Evolutionary conservation across 2,113 vertebrate species (phyloP), one percentile per base, ranked within the genome.

Genomic region (Riparia riparia): DNA sequence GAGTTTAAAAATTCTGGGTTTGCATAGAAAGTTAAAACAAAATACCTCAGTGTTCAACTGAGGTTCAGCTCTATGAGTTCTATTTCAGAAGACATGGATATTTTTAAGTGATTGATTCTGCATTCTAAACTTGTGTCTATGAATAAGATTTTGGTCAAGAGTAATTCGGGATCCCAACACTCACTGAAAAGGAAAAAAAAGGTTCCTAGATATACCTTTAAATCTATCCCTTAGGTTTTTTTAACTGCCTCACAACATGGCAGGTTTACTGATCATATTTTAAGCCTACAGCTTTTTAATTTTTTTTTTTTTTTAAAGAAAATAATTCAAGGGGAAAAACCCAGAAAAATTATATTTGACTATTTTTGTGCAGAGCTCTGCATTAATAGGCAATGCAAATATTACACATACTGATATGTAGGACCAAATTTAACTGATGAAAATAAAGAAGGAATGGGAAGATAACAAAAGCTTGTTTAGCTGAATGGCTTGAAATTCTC

Each of bases 371-470:
- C 37, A 82, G 37, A 90, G 17, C 42, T 90, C n/a, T 65, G 9
- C 19, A 79, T 91, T 93, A 90, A 76, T 57, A 91, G 9, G 21
- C 25, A 89, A 80, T 69, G 49, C 25, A 89, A 93, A 91, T 86
- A 80, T 34, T 92, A 29, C 17, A 72, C 18, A 56, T 8, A 57
- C 49, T 82, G 60, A 85, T 90, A 85, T 34, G 47, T 32, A 88
- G 25, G n/a, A 76, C 17, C 12, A 73, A 82, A 53, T 34, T 91
- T 20, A 93, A 76, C 51, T 25, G 2, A 37, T 63, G 12, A 2
- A 44, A 82, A 81, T n/a, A 24, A 20, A 26, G 12, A 78, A 54
- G 12, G 47, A 82, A 76, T 11, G 39, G 4, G 29, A 82, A 57
- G 22, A 50, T 39, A 88, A 60, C 16, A 90, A 79, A 25, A 60